Base-by-base conservation (phyloP, 1,140 invertebrate genomes). In the Ostrea denselamellosa region DNA sequence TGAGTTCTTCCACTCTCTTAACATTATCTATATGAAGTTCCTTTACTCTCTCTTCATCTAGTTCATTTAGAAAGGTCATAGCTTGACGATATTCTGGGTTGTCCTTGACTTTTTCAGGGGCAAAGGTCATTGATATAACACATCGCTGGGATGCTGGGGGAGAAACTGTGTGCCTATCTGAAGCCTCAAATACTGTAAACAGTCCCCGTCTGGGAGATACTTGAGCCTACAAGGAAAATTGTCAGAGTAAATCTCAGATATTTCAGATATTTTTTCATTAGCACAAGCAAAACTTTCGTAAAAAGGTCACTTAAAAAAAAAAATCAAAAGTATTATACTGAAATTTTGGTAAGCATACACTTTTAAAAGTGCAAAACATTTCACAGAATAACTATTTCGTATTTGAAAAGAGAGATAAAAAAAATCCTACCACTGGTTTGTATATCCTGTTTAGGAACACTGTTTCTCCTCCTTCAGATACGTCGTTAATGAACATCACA, bases 141-240 rank as follows among this genome's bases (percentile, higher is more conserved):
- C 96, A 96, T 85, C 96, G 92, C 12, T 93, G 95, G 0, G 65
- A 34, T n/a, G 92, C 92, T 1, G 91, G 91, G 2, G 95, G 95
- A 56, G 93, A 94, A 0, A 96, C 96, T 8, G 96, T 96, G 89
- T 97, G 96, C 88, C 95, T 95, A 77, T 93, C 93, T 5, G 95
- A 96, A 10, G 96, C 95, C 8, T 96, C 95, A 90, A 97, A 96
- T 0, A 94, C 96, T 0, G 96, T 95, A 94, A 96, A 94, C 51
- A 95, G 92, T 9, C 96, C 96, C 92, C 96, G 96, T 71, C 92
- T 94, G 25, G 96, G 96, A 10, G 92, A 90, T 25, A 96, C 92
- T 8, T 85, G 62, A 56, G 86, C 85, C 90, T 91, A 83, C 12
- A 95, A 90, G 86, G 71, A 88, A 54, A 83, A 86, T 54, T 17